A percentile compares a stretch with the other conserved stretches of the same genome.
phyloP scores from a whole-genome alignment of 2,888 invertebrate genomes.

The Xanthostigma xanthostigma region DNA sequence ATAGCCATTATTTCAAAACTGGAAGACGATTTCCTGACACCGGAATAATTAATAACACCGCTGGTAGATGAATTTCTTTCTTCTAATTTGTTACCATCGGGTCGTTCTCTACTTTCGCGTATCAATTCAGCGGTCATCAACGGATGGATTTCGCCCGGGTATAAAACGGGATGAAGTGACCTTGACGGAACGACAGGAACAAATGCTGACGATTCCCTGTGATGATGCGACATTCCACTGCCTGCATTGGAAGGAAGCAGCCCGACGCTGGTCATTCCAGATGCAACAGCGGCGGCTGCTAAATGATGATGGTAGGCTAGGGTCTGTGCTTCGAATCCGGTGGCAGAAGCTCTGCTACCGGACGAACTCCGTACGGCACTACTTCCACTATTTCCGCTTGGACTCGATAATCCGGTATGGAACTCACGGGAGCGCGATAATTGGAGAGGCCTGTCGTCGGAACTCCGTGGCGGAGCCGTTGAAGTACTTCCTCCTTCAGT shows the following conservation, averaged over 20 bases:
- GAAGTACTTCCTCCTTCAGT: conserved; percentile 7
- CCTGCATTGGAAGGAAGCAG: conserved; percentile 20
- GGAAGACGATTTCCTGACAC: conserved; percentile 25
- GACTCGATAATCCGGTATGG: conserved; percentile 27
- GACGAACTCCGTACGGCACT: conserved; percentile 30
- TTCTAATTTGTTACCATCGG: conserved; percentile 7
- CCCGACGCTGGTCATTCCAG: conserved; percentile 19
- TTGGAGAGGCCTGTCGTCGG: conserved; percentile 32
- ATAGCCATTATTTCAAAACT: conserved; percentile 74
- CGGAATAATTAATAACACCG: conserved; percentile 8
- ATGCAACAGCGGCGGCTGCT: conserved; percentile 31
- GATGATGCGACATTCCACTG: conserved; percentile 33
- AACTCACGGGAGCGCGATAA: conserved; percentile 35
- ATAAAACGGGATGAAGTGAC: conserved; percentile 54
- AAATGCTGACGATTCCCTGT: conserved; percentile 71
- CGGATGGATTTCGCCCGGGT: conserved; percentile 55
- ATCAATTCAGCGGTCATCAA: conserved; percentile 44
- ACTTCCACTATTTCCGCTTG: conserved; percentile 40
- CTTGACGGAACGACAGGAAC: conserved; percentile 76
- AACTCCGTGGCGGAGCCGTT: conserved; percentile 6
- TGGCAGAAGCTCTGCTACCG: conserved; percentile 30
- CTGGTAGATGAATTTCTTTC: background rate
- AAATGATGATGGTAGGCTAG: conserved; percentile 52
- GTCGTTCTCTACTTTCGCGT: conserved; percentile 29
- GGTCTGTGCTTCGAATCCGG: conserved; percentile 44